A percentile compares a stretch with the other conserved stretches of the same genome.
phyloP scores from a whole-genome alignment of 2,888 invertebrate species.

The Ferdinandea cuprea region DNA sequence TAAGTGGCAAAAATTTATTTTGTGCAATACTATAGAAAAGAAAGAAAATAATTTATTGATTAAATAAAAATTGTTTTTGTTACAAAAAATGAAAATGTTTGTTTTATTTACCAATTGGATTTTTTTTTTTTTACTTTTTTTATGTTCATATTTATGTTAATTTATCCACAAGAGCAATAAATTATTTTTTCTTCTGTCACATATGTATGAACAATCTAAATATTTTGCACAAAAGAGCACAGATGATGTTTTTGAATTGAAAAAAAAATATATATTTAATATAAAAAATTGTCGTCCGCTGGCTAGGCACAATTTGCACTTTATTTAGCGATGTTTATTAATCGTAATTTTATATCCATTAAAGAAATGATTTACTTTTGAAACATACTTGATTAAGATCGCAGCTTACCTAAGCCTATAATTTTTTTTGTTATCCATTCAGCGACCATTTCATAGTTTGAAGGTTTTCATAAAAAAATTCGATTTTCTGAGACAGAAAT shows the following conservation, averaged over 20 bases:
- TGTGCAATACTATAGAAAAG: constrained; percentile 46
- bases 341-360: too few relatives aligned
- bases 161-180: constrained; percentile 40
- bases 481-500: too few relatives aligned
- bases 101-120: constrained; percentile 60
- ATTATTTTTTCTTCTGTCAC: constrained; percentile 29
- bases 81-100: constrained; percentile 37
- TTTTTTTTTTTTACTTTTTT: not conserved
- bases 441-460: too few relatives aligned
- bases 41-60: constrained; percentile 50
- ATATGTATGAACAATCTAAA: constrained; percentile 60
- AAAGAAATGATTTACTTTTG: too few relatives aligned
- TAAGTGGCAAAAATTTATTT: constrained; percentile 72
- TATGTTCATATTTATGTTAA: constrained; percentile 4
- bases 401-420: too few relatives aligned
- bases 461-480: too few relatives aligned
- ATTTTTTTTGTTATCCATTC: too few relatives aligned
- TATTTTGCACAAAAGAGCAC: constrained; percentile 48
- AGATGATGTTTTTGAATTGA: not conserved
- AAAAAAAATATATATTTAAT: too few relatives aligned
- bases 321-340: too few relatives aligned
- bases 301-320: too few relatives aligned
- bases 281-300: too few relatives aligned
- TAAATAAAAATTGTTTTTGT: constrained; percentile 70
- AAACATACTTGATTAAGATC: too few relatives aligned